Evolutionary conservation across 2,797 vertebrate species (phyloP).

Genomic region (Xenops minutus): DNA sequence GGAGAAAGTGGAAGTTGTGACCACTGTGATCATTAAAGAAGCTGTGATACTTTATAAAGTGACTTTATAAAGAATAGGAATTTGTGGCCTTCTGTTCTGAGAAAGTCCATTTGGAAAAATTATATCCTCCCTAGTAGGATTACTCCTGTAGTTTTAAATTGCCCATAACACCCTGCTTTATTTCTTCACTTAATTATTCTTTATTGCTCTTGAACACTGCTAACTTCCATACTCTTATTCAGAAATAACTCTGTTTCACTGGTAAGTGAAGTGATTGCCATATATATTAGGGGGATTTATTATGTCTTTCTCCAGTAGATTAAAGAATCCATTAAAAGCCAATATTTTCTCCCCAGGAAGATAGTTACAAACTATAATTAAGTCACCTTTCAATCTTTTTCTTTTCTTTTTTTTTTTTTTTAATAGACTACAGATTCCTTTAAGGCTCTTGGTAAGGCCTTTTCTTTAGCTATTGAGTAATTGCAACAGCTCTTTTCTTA

Average conservation of each 20-base stretch:
- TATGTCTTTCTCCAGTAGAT: not conserved
- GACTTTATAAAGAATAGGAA: not conserved
- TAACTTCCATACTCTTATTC: not conserved
- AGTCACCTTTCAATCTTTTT: not conserved
- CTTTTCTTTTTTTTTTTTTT: not conserved
- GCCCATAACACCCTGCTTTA: not conserved
- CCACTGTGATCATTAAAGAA: not conserved
- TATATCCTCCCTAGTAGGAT: not conserved
- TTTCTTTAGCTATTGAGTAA: not conserved
- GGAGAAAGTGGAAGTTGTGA: not conserved
- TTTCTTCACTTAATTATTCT: not conserved
- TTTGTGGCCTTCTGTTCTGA: not conserved
- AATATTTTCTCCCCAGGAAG: not conserved
- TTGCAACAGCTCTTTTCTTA: not conserved
- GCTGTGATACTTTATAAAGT: not conserved
- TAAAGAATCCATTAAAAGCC: not conserved
- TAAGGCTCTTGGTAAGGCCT: not conserved
- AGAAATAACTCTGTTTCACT: not conserved
- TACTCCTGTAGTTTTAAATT: slow-evolving; percentile 18
- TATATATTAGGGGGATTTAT: not conserved
- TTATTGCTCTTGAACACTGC: not conserved
- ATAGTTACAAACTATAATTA: not conserved
- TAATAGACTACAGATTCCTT: not conserved
- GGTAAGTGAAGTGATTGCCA: not conserved
- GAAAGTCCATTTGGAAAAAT: slow-evolving; percentile 6